Evolutionary conservation across 2,797 vertebrate species (phyloP), one percentile per base, ranked within the genome.

Genomic region (Tenualosa thibaudeaui): DNA sequence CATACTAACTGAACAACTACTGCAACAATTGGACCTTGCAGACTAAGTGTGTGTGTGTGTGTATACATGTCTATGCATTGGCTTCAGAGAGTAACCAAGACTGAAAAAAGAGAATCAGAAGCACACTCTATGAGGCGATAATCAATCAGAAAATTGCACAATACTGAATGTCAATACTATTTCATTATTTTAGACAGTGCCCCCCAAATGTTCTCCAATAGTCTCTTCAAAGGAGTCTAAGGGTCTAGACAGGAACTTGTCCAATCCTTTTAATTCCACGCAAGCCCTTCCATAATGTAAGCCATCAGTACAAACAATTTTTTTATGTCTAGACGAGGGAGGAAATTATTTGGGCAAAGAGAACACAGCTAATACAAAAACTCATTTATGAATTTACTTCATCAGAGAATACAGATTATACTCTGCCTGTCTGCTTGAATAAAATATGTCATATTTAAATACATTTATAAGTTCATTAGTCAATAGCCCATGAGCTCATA

Each of bases 21-120:
- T 65, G 24, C 24, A 12, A 12, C 10, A 65, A 31, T 10, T 68
- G 24, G 24, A 2, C 26, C 37, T 40, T 71, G 31, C 65, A 37
- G 37, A 43, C 37, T 75, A 31, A 43, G 37, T 75, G 13, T 75
- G 68, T 75, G 68, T 75, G 68, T 75, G 37, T 75, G 31, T 75
- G 68, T 75, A 37, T 17, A 37, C 43, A 37, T 40, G 68, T 75
- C 26, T 40, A 31, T 71, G 65, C 15, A 26, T 31, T 12, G 10
- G 24, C 0, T 22, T 58, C 19, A 58, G 56, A 56, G 17, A 22
- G 3, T 19, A 58, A 58, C 56, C 19, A 17, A 58, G 56, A 65
- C 24, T 26, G 60, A 65, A 8, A 65, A 26, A 31, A 60, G 58
- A 60, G 22, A 60, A 65, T 65, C 40, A 78, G 40, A 78, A 19